Evolutionary conservation across 2,113 vertebrate species (phyloP), one percentile per base, ranked within the genome.

Genomic region (Odobenus rosmarus): DNA sequence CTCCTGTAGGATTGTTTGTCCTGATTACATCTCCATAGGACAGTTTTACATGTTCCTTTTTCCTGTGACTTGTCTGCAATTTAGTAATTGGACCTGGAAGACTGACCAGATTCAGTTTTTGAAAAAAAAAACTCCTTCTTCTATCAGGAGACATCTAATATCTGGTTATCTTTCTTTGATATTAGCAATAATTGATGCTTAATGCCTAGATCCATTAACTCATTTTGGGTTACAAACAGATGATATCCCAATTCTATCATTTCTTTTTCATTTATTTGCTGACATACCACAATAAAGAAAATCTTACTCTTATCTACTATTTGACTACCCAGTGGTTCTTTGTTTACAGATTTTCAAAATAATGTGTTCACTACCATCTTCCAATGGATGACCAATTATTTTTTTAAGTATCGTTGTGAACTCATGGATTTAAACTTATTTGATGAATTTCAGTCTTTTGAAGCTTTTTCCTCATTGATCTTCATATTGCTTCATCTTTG

Each of bases 251-350:
- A 24, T 33, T 88, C 9, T 82, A 26, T 80, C 3, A 49, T 71
- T 59, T 84, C 3, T 67, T 93, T 89, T 93, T 85, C 19, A 89
- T 21, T 89, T 69, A 46, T 94, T 92, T 92, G 11, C 33, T 92
- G n/a, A 92, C 77, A 91, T 86, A 21, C 1, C 4, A 64, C 57
- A 72, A 71, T 89, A 83, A 77, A 91, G 33, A 91, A 95, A 77
- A 77, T 64, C 33, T 85, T 88, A 26, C n/a, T 88, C 14, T 69
- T 80, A 55, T 39, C 13, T 81, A 80, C 61, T 77, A 7, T 87
- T 59, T 93, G 42, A 31, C 28, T 85, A 80, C 16, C 9, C 33
- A 93, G 21, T 90, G 33, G 11, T 92, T 89, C n/a, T 62, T 36
- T 94, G 31, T 90, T 46, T 64, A 24, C 57, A 13, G 39, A 23